Evolutionary conservation across 2,888 invertebrate species (phyloP), one percentile per base, ranked within the genome.

Genomic region (Cactoblastis cactorum): DNA sequence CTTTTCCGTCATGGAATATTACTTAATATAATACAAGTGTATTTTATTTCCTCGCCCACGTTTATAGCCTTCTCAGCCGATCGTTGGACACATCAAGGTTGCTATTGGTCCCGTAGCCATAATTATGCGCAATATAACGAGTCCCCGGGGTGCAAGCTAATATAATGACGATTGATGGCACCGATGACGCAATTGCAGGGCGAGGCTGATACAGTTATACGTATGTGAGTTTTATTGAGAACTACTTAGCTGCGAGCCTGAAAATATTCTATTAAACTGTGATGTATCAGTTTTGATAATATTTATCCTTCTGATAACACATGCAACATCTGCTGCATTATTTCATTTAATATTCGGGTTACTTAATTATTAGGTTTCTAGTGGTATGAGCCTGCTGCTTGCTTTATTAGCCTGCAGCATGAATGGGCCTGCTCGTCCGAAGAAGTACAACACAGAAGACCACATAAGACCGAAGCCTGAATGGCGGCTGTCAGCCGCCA

Each of bases 101-200:
- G n/a, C n/a, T 12, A 35, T 35, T 35, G 34, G 34, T 33, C n/a
- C 39, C 41, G 24, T 6, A 22, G 14, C 22, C 9, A 24, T 41
- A 14, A 41, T 41, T 41, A 41, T 24, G 24, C 24, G 24, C 41
- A 41, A 41, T 41, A 24, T 41, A 41, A 24, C 39, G 12, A 41
- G 41, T 24, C 41, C 41, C 41, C 14, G 14, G 41, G 14, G 41
- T 41, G 24, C 37, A 37, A 37, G 37, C 24, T 41, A 41, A 41
- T 24, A 41, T 41, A 41, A 41, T 41, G 41, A 41, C 24, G 41
- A 41, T 24, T 22, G 41, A 41, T 41, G 8, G 24, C 14, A 6
- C 12, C 14, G 41, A 11, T 22, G 41, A 41, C 41, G 41, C 22
- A 12, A 24, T 14, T 11, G 12, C 38, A 41, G 24, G 41, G 24